Conservation (phyloP, 2,797 vertebrate genomes). For the Pangasius macronema region DNA sequence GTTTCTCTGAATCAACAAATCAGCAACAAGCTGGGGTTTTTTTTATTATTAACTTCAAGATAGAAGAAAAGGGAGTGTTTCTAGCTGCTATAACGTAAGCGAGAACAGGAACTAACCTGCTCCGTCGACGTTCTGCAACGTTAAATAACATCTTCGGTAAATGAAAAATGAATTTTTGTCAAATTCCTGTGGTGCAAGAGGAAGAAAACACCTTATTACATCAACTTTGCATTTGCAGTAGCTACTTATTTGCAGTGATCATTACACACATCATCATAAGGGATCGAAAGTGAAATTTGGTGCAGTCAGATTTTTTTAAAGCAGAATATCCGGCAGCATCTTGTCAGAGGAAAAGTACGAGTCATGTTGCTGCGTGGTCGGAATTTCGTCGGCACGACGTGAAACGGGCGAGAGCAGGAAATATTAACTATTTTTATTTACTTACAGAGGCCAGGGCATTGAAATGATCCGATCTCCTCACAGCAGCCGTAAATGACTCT, state of each 20-base stretch:
- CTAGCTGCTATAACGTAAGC: neutral
- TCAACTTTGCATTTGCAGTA: neutral
- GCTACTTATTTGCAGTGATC: neutral
- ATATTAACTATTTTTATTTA: no score
- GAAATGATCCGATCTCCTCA: slow-evolving; percentile 12
- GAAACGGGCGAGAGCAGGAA: no score
- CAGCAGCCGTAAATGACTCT: slow-evolving; percentile 5
- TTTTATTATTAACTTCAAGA: neutral
- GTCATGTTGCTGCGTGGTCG: no score
- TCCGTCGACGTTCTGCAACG: neutral
- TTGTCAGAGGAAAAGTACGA: neutral
- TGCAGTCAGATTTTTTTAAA: neutral
- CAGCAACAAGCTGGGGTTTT: neutral
- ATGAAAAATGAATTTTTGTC: neutral
- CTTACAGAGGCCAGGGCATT: no score
- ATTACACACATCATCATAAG: neutral
- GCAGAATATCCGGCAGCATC: neutral
- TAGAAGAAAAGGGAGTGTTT: neutral
- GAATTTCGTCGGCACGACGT: no score
- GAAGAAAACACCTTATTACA: neutral
- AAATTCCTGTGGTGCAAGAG: neutral
- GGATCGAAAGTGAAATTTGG: neutral
- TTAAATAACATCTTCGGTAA: neutral
- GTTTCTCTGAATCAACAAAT: neutral
- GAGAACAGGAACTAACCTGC: neutral